Evolutionary conservation across 2,888 invertebrate species (phyloP), one percentile per base, ranked within the genome.

Genomic region (Luperina testacea): DNA sequence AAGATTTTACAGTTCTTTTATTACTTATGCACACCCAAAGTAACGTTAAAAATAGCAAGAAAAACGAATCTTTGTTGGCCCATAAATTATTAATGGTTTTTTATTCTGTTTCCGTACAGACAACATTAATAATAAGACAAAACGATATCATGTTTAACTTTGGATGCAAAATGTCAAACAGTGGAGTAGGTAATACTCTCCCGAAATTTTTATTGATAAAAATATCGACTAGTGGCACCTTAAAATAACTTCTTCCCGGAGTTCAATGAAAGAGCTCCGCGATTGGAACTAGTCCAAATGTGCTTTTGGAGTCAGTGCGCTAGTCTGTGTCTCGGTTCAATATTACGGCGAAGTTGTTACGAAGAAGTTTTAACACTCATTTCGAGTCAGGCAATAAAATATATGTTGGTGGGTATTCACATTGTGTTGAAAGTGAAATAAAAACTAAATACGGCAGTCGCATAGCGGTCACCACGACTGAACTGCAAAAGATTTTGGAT

Each of bases 201-300:
- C 32, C 32, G 32, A 32, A 32, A 32, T 32, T 32, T 32, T 32
- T 32, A 32, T 32, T 0, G 32, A 32, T 32, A 32, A 32, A 32
- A 32, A 32, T 32, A 32, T 32, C 32, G 32, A 32, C 32, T 32
- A 32, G 32, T 32, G 32, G 32, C 32, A 32, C 32, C 32, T 32
- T 32, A 73, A 71, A 78, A 53, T 67, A 67, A 84, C 32, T 51
- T n/a, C 57, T 67, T 42, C 15, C 27, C 27, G 13, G 63, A 57
- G 78, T 42, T 71, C 59, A 75, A 77, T 27, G 48, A 27, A 48
- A 73, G 69, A 77, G n/a, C 32, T 42, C 27, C 51, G 38, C 67
- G 53, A 17, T 76, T 85, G 81, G 78, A 81, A 68, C 63, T 32
- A 42, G 27, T 64, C 82, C 81, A 78, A 81, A 64, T 71, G 81